phyloP scores from a whole-genome alignment of 2,888 invertebrate genomes.

The Spisula solida region DNA sequence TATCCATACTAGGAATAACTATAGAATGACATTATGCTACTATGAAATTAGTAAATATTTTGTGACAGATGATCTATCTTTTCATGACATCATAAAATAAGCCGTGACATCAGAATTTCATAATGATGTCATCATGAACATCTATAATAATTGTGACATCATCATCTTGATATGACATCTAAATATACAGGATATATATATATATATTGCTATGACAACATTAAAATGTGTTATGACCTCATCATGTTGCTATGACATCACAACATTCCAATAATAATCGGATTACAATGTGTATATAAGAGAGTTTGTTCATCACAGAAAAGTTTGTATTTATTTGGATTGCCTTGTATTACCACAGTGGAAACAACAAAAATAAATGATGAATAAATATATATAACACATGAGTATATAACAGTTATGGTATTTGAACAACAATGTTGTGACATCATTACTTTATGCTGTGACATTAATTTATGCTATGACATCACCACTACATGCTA shows the following conservation, averaged over 20 bases:
- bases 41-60: too few relatives aligned
- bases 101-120: not conserved
- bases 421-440: not conserved
- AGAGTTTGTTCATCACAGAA: too few relatives aligned
- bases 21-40: too few relatives aligned
- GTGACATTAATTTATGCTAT: not conserved
- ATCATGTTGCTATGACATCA: too few relatives aligned
- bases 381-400: not conserved
- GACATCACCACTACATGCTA: not conserved
- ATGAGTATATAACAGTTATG: not conserved
- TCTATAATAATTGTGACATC: not conserved
- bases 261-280: too few relatives aligned
- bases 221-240: not conserved
- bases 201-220: not conserved
- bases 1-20: not conserved
- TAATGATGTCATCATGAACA: not conserved
- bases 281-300: too few relatives aligned
- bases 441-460: not conserved
- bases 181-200: not conserved
- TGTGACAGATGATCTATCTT: too few relatives aligned
- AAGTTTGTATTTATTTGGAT: not conserved
- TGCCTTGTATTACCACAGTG: not conserved
- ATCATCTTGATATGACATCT: not conserved
- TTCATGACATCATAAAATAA: not conserved
- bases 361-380: not conserved